Evolutionary conservation across 1,140 invertebrate genomes (phyloP).

Genomic region (Pseudomyrmex pallidus): DNA sequence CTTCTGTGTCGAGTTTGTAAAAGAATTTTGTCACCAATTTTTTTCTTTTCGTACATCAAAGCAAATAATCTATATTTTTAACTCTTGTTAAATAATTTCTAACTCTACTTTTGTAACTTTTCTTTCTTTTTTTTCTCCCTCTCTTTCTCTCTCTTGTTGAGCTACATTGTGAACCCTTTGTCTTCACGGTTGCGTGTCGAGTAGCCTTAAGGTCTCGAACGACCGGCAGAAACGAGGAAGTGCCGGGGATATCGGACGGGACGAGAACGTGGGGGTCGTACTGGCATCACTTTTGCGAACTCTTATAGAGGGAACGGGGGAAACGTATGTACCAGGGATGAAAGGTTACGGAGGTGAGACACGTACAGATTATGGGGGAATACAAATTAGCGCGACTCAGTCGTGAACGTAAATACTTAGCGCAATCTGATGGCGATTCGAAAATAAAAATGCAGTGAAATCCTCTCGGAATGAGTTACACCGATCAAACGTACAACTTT

Average conservation of each 20-base stretch:
- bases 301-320: neutral
- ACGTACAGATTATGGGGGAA: constrained; percentile 59
- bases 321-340: constrained; percentile 8
- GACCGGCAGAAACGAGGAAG: constrained; percentile 67
- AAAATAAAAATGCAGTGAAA: neutral
- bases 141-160: too few species aligned
- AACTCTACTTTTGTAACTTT: too few species aligned
- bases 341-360: constrained; percentile 53
- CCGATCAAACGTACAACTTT: neutral
- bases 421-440: neutral
- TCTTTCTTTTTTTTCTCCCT: too few species aligned
- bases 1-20: neutral
- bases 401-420: constrained; percentile 15
- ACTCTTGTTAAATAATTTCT: too few species aligned
- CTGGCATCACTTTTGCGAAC: constrained; percentile 54
- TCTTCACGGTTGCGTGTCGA: constrained; percentile 59
- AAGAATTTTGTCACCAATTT: too few species aligned
- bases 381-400: constrained; percentile 55
- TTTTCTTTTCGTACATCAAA: too few species aligned
- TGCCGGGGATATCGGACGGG: constrained; percentile 62
- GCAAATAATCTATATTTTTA: too few species aligned
- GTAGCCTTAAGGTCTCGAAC: constrained; percentile 46
- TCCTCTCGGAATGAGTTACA: neutral
- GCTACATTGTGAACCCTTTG: neutral
- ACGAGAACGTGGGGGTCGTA: constrained; percentile 67